Base-by-base conservation (phyloP, 1,140 invertebrate species). In the Druon quercuslanigerum region DNA sequence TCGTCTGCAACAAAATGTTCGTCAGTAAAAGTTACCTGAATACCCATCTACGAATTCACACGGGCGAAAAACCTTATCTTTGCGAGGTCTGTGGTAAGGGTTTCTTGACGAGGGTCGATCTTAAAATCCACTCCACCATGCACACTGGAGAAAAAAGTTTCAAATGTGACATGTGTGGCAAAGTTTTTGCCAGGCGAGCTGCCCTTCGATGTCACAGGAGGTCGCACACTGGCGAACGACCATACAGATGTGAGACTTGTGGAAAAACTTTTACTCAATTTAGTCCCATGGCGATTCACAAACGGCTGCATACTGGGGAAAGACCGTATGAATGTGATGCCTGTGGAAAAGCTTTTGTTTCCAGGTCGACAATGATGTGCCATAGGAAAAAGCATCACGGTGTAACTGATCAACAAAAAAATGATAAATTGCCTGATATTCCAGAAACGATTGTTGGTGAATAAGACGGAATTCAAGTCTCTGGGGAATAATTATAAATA, bases 1-100 rank as follows among this genome's bases (percentile, higher is more conserved):
- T 92, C 3, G 92, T 94, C 50, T 95, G 95, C 84, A 94, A 94
- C 51, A 93, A 94, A 79, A 92, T 94, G 87, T 95, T 95, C 79
- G 95, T 95, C 3, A 95, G 95, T 86, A 95, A 94, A 73, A 95
- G 94, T 81, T 96, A 96, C 87, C 92, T 97, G 3, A 94, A 95
- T 71, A 95, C 96, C 14, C 97, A 98, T 86, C 90, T 97, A 60
- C 93, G 97, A 13, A 97, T 97, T 75, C 97, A 98, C 84, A 97
- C 96, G 0, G 96, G 96, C 1, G 95, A 96, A 86, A 95, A 95
- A 79, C 96, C 95, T 0, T 96, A 94, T 84, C 85, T 93, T 51
- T 95, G 94, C 80, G 91, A 93, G 72, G 93, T 94, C 4, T 96
- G 95, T 82, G 93, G 92, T 0, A 95, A 95, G 81, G 93, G 93